Evolutionary conservation across 2,797 vertebrate genomes (phyloP).

Genomic region (Miichthys miiuy): DNA sequence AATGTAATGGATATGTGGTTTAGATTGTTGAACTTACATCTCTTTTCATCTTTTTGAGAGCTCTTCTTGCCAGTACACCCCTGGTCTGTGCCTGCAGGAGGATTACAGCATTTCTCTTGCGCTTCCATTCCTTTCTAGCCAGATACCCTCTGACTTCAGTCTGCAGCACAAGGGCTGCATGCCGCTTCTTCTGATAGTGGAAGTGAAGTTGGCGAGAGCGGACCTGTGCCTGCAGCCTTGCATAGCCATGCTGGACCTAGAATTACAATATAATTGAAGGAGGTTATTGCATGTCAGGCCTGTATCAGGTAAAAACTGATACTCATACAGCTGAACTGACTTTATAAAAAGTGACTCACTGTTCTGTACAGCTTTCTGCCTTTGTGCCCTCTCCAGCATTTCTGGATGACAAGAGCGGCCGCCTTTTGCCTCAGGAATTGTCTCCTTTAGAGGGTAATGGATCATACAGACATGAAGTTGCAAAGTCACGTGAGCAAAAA

Average conservation of each 20-base stretch:
- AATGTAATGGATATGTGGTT: too few species aligned
- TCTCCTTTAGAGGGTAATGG: conserved; percentile 84
- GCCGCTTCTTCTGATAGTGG: conserved; percentile 83
- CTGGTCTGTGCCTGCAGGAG: conserved; percentile 91
- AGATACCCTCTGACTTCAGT: conserved; percentile 86
- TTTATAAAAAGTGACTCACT: conserved; percentile 78
- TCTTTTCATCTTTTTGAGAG: conserved; percentile 79
- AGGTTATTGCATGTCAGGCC: not conserved
- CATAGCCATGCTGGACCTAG: conserved; percentile 91
- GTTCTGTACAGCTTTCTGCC: conserved; percentile 87
- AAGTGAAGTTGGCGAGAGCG: conserved; percentile 85
- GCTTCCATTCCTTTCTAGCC: conserved; percentile 83
- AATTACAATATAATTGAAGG: not conserved
- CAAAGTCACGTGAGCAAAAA: not conserved
- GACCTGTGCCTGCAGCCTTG: conserved; percentile 91
- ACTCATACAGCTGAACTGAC: too few species aligned
- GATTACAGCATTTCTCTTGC: conserved; percentile 85
- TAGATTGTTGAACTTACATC: conserved; percentile 76
- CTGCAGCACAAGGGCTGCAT: conserved; percentile 85
- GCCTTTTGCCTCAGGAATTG: conserved; percentile 89
- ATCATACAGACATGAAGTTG: conserved; percentile 11
- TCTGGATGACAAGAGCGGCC: conserved; percentile 90
- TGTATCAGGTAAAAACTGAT: too few species aligned
- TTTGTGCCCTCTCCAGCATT: conserved; percentile 90
- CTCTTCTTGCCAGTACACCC: conserved; percentile 87